Evolutionary conservation across 2,888 invertebrate genomes (phyloP).

Genomic region (Cybosia mesomella): DNA sequence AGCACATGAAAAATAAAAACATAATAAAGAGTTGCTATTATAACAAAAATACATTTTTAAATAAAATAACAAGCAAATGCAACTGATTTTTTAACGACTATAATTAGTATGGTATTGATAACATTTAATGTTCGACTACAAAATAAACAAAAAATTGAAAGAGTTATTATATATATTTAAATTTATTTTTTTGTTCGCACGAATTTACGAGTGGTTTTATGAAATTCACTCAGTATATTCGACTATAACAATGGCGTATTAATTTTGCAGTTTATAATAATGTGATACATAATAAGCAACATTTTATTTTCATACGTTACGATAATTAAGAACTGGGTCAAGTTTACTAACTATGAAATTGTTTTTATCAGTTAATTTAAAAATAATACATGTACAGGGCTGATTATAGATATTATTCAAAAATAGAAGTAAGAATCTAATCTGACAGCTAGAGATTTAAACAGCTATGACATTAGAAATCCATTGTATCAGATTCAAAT

Average conservation of each 20-base stretch:
- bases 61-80: no score
- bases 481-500: neutral
- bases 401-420: neutral
- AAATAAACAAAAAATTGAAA: no score
- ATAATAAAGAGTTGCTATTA: no score
- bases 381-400: neutral
- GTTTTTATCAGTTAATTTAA: constrained; percentile 1
- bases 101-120: no score
- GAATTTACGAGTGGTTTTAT: neutral
- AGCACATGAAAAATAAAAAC: no score
- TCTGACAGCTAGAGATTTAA: neutral
- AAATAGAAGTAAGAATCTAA: neutral
- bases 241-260: neutral
- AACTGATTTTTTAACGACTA: no score
- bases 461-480: neutral
- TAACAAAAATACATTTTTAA: no score
- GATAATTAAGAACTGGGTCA: constrained; percentile 4
- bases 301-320: constrained; percentile 1
- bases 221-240: neutral
- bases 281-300: constrained; percentile 3
- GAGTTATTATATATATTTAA: no score
- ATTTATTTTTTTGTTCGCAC: neutral
- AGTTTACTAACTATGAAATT: neutral
- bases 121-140: no score
- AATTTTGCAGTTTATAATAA: neutral